These are phyloP conservation scores for Drosophila rellima DNA, from an alignment of 2,888 invertebrate genomes.

Conservation along the genomic window DNA sequence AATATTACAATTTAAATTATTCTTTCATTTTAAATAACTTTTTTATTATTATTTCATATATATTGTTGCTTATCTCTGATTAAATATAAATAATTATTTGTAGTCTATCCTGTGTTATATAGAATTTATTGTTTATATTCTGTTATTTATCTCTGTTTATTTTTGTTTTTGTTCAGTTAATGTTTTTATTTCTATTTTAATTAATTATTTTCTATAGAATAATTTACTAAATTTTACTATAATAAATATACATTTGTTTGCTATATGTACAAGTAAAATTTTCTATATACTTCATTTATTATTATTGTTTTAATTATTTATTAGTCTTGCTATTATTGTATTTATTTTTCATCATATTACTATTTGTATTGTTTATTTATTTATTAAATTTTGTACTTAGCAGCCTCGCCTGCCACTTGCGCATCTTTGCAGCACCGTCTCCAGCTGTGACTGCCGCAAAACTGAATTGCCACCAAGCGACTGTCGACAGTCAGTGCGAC, in stretches of 20 bases:
- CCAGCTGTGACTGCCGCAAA: conserved; percentile 58
- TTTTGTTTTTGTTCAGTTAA: too few relatives aligned
- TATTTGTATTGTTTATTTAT: conserved; percentile 3
- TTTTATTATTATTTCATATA: not conserved
- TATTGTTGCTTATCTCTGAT: not conserved
- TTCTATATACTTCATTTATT: not conserved
- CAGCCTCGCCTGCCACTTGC: conserved; percentile 49
- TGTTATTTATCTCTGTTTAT: too few relatives aligned
- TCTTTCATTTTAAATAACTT: too few relatives aligned
- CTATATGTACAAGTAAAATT: not conserved
- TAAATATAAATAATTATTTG: too few relatives aligned
- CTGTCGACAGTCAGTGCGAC: conserved; percentile 33
- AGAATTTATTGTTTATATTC: too few relatives aligned
- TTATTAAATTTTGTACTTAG: conserved; percentile 40
- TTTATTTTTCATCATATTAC: not conserved
- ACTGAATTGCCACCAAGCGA: conserved; percentile 40
- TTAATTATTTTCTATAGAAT: not conserved
- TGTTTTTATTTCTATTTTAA: not conserved
- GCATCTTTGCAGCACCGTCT: conserved; percentile 60
- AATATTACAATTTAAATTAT: not conserved
- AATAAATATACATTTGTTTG: too few relatives aligned
- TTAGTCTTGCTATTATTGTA: not conserved
- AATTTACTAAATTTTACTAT: too few relatives aligned
- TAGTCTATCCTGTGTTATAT: too few relatives aligned
- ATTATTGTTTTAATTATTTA: not conserved